phyloP scores from a whole-genome alignment of 2,888 invertebrate species.

The Nesidiocoris tenuis region DNA sequence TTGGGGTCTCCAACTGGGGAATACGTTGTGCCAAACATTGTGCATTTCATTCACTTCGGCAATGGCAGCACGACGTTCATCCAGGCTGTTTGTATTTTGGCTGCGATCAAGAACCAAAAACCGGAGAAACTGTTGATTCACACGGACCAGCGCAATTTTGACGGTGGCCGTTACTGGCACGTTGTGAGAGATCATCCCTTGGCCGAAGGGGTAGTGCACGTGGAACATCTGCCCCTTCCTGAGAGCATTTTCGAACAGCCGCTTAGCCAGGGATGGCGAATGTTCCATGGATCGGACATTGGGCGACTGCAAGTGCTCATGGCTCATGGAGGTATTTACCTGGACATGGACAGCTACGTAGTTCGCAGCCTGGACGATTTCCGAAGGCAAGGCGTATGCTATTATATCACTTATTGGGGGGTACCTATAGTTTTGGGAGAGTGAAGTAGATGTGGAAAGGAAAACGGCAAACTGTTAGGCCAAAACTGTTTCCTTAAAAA shows the following conservation, averaged over 20 bases:
- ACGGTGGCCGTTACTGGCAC: constrained; percentile 50
- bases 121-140: constrained; percentile 53
- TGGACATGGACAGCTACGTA: constrained; percentile 53
- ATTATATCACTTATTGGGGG: too few species aligned
- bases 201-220: constrained; percentile 38
- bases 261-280: constrained; percentile 19
- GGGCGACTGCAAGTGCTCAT: constrained; percentile 51
- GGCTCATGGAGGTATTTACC: constrained; percentile 53
- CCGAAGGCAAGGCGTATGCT: constrained; percentile 46
- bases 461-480: too few species aligned
- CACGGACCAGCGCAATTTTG: constrained; percentile 50
- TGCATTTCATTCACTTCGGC: constrained; percentile 52
- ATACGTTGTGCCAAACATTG: constrained; percentile 52
- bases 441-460: too few species aligned
- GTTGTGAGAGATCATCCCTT: constrained; percentile 41
- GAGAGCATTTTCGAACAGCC: constrained; percentile 32
- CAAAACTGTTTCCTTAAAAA: too few species aligned
- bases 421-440: too few species aligned
- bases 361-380: constrained; percentile 52
- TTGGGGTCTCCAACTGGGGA: background rate
- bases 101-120: constrained; percentile 51
- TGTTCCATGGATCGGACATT: constrained; percentile 42
- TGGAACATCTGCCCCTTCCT: constrained; percentile 33
- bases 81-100: constrained; percentile 49
- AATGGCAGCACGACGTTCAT: constrained; percentile 48